phyloP scores from a whole-genome alignment of 2,888 invertebrate genomes.

The Nebria brevicollis region DNA sequence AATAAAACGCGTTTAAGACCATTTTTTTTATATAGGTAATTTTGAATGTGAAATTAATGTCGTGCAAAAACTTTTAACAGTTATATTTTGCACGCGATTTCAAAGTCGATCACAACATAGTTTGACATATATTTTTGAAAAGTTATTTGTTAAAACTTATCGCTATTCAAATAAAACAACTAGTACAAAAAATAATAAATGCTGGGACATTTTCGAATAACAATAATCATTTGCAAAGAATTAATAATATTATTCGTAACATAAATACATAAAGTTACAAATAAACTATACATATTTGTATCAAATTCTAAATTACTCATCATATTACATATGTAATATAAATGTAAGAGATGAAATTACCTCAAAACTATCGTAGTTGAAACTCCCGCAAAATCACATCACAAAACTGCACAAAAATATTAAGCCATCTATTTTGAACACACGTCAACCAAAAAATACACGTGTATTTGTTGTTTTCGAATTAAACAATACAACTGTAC shows the following conservation, averaged over 20 bases:
- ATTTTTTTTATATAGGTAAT: neutral
- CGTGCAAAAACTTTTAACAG: neutral
- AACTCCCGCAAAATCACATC: neutral
- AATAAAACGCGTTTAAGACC: no score
- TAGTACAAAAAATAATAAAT: neutral
- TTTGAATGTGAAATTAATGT: neutral
- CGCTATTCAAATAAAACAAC: neutral
- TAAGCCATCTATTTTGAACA: neutral
- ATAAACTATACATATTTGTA: neutral
- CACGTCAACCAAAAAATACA: neutral
- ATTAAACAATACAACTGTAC: neutral
- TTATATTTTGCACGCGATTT: neutral
- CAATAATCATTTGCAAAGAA: neutral
- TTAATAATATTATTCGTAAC: neutral
- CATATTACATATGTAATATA: neutral
- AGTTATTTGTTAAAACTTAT: neutral
- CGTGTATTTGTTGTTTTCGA: neutral
- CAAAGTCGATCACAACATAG: neutral
- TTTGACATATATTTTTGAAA: neutral
- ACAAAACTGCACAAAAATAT: neutral
- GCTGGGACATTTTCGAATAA: no score
- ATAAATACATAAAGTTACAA: neutral
- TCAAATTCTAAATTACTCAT: neutral
- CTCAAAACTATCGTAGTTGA: neutral
- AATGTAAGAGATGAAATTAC: neutral